These are phyloP conservation scores for Otolemur garnettii DNA, from an alignment of 2,113 vertebrate species.

Conservation along the genomic window DNA sequence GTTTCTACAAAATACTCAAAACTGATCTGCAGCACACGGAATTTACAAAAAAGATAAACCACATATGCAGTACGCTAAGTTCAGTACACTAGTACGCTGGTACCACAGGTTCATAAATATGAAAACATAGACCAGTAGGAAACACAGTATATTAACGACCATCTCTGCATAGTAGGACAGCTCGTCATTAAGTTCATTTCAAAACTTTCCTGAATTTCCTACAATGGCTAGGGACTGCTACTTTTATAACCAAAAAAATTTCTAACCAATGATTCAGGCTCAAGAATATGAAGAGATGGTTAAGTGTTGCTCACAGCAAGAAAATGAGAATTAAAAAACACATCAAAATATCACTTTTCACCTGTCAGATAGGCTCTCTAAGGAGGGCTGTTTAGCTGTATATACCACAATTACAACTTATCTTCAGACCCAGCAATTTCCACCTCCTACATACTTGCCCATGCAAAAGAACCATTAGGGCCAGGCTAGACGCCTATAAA, in stretches of 20 bases:
- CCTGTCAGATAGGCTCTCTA: neutral
- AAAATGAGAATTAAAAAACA: conserved; percentile 41
- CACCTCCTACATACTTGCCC: neutral
- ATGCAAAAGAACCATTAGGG: neutral
- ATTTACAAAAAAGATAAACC: neutral
- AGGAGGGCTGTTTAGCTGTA: neutral
- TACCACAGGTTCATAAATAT: neutral
- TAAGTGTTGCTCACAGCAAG: neutral
- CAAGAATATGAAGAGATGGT: neutral
- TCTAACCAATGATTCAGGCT: conserved; percentile 4
- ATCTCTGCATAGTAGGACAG: neutral
- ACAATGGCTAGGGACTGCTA: neutral
- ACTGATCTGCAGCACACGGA: neutral
- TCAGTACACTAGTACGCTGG: neutral
- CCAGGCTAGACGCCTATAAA: neutral
- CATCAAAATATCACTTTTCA: neutral
- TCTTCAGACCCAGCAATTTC: neutral
- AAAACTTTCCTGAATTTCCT: neutral
- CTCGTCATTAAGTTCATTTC: conserved; percentile 15
- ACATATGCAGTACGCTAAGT: neutral
- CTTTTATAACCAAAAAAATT: conserved; percentile 23
- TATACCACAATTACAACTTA: neutral
- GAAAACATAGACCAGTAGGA: neutral
- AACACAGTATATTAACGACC: neutral
- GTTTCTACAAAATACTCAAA: conserved; percentile 28